A percentile compares a stretch with the other conserved stretches of the same genome.
These are phyloP conservation scores for Oscheius sp. DNA, from an alignment of 2,888 invertebrate species.

Conservation along the genomic window DNA sequence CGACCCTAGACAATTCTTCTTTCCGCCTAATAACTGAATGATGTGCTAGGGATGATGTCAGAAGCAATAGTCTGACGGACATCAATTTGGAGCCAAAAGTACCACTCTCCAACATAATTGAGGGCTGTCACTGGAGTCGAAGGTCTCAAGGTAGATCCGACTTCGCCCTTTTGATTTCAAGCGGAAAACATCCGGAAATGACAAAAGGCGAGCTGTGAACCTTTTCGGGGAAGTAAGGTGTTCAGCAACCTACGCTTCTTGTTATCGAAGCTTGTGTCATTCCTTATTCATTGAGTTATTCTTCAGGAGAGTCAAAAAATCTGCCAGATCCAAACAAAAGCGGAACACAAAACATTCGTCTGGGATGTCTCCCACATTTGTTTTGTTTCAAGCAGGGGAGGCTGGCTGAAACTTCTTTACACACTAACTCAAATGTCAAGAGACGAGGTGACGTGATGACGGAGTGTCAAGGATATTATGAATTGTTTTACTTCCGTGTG, in stretches of 20 bases:
- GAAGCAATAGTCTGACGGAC: conserved; percentile 28
- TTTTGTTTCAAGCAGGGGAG: no score
- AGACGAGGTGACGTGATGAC: no score
- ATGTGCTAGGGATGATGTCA: conserved; percentile 30
- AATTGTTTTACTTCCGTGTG: no score
- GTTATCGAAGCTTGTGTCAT: conserved; percentile 16
- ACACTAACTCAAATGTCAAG: no score
- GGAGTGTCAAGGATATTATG: no score
- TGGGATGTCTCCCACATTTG: no score
- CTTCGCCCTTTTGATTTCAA: no score
- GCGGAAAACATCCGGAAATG: neutral
- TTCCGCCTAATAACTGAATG: conserved; percentile 33
- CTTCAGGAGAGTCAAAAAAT: no score
- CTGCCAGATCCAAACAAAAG: no score
- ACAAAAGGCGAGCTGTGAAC: conserved; percentile 17
- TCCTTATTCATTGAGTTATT: conserved; percentile 5
- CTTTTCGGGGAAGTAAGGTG: neutral
- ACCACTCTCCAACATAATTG: conserved; percentile 19
- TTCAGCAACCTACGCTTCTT: conserved; percentile 15
- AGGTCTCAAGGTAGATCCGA: neutral
- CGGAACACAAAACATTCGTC: no score
- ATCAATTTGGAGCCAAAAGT: conserved; percentile 26
- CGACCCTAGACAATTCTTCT: conserved; percentile 5
- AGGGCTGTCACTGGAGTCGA: conserved; percentile 14
- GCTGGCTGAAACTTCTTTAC: no score